These are phyloP conservation scores for Halisarca cf. caerulea DNA, from an alignment of 37 sponge, comb jelly and placozoan species.

Conservation along the genomic window DNA sequence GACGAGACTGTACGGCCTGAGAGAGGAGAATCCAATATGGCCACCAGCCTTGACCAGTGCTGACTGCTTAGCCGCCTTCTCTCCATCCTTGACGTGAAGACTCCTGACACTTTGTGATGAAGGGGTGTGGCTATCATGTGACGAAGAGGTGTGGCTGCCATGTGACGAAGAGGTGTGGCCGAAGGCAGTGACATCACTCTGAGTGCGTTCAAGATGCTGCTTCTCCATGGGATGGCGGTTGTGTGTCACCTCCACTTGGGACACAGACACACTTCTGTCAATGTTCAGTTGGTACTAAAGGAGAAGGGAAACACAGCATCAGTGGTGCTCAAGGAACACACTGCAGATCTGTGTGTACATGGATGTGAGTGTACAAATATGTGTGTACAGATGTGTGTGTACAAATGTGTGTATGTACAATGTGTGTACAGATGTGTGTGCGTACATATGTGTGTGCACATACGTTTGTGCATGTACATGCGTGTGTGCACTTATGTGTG, in stretches of 20 bases:
- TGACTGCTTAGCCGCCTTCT: not conserved
- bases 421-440: too few species aligned
- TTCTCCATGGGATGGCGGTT: slow-evolving; percentile 1
- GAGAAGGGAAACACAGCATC: not conserved
- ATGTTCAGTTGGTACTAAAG: not conserved
- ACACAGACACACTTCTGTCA: not conserved
- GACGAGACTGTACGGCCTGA: slow-evolving; percentile 85
- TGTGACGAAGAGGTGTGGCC: not conserved
- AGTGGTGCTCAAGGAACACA: too few species aligned
- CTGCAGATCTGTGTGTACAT: too few species aligned
- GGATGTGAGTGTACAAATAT: too few species aligned
- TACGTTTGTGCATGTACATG: not conserved
- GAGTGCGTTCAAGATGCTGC: not conserved
- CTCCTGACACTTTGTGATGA: not conserved
- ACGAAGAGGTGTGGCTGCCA: too few species aligned
- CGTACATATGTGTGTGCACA: too few species aligned
- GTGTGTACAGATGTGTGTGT: not conserved
- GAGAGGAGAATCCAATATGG: slow-evolving; percentile 82
- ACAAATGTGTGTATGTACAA: not conserved
- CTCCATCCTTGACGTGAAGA: slow-evolving; percentile 9
- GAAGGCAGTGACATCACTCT: not conserved
- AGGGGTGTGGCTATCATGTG: too few species aligned
- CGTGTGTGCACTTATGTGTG: too few species aligned
- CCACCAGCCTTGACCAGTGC: slow-evolving; percentile 20
- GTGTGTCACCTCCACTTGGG: not conserved